Conservation (phyloP, 2,113 vertebrate species). For the Motacilla tschutschensis region DNA sequence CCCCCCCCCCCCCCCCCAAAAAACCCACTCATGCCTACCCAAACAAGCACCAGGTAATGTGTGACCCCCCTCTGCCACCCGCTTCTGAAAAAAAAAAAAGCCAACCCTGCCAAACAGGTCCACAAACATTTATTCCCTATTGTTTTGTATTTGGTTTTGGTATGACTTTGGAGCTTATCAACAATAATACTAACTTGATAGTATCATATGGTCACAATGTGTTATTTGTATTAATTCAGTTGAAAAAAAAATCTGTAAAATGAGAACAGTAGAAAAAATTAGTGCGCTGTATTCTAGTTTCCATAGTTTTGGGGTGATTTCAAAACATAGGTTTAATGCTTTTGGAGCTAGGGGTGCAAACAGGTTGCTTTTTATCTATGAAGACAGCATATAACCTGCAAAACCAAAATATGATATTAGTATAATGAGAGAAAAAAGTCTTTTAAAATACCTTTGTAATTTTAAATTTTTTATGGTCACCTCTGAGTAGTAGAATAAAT, state of each 20-base stretch:
- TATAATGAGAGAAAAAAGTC: neutral
- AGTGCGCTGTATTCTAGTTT: neutral
- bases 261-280: slow-evolving; percentile 4
- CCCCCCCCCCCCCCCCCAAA: neutral
- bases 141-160: slow-evolving; percentile 3
- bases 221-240: neutral
- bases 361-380: neutral
- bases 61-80: fast-evolving
- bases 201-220: neutral
- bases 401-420: neutral
- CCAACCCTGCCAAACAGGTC: neutral
- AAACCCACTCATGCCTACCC: neutral
- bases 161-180: neutral
- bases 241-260: neutral
- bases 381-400: neutral
- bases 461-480: neutral
- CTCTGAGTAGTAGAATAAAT: neutral
- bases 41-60: neutral
- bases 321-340: slow-evolving; percentile 4
- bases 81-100: fast-evolving
- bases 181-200: neutral
- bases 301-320: slow-evolving; percentile 1
- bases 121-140: neutral
- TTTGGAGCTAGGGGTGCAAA: neutral
- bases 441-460: neutral